Base-by-base conservation (phyloP, 2,113 vertebrate species). In the Cettia cetti region DNA sequence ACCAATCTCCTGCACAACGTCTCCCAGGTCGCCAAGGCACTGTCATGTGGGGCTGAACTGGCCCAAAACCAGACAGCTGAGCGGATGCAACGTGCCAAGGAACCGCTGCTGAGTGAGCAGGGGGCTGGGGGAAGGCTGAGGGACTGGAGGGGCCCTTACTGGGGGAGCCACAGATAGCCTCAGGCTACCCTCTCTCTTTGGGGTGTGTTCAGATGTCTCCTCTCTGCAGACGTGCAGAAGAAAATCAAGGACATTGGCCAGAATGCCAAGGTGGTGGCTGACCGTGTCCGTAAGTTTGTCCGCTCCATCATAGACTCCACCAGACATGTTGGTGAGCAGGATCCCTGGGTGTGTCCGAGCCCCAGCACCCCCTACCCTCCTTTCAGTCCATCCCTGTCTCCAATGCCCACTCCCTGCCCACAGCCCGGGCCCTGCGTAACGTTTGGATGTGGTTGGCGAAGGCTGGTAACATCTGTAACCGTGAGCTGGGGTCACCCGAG, bases 61-160 rank as follows among this genome's bases (percentile, higher is more conserved):
- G 97, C 98, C 23, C 96, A 98, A 95, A 99, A 99, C 97, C 99
- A 99, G 95, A 99, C 98, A 0, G 98, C 97, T 0, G 97, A 98
- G 52, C 50, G 98, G 60, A 35, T 99, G 87, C 92, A 98, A 45
- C 86, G 86, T 0, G 97, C 98, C 11, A 95, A 90, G 64, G 95
- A 98, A 27, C 99, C 99, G 0, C 97, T 99, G 30, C 69, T 98
- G 89, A 97, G 99, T 99, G 97, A 99, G 99, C 6, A 5, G 11
- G 39, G 88, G 30, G 9, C 11, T 6, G 23, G 15, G 35, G 37
- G 33, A 49, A 21, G 7, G 39, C 0, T 1, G 13, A 28, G 59
- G 44, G 42, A 8, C 26, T 27, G 16, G 33, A 54, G 28, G 27
- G 14, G 10, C 42, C 52, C 33, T 72, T 49, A 28, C n/a, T 4